Evolutionary conservation across 2,113 vertebrate species (phyloP).

Genomic region (Pelobates fuscus): DNA sequence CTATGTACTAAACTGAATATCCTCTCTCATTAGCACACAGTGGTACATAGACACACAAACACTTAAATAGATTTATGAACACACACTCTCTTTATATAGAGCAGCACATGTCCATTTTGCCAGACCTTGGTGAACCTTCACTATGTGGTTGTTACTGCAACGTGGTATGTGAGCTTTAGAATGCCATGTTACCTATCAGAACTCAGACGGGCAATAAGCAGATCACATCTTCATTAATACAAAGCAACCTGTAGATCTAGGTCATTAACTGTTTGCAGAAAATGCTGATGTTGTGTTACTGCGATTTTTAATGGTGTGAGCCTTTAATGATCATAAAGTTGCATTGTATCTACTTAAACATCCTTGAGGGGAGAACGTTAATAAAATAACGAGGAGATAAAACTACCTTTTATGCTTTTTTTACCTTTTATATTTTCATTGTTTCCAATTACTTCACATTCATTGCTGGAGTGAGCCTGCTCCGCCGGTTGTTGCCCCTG

Average conservation of each 20-base stretch:
- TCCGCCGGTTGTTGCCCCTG: conserved; percentile 59
- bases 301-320: conserved; percentile 5
- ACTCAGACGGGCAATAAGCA: no score
- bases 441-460: conserved; percentile 40
- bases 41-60: no score
- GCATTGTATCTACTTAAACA: conserved; percentile 5
- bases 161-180: no score
- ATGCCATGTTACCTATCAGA: no score
- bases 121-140: no score
- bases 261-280: conserved; percentile 9
- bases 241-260: conserved; percentile 8
- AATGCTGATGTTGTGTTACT: conserved; percentile 13
- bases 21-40: no score
- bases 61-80: no score
- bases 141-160: no score
- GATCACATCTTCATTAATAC: no score
- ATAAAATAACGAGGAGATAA: conserved; percentile 13
- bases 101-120: no score
- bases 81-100: no score
- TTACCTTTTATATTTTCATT: conserved; percentile 62
- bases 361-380: conserved; percentile 20
- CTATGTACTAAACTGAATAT: no score
- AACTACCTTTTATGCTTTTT: conserved; percentile 62
- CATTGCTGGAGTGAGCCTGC: conserved; percentile 46
- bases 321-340: conserved; percentile 20